Conservation (phyloP, 2,888 invertebrate genomes). For the Polylopha cassiicola region DNA sequence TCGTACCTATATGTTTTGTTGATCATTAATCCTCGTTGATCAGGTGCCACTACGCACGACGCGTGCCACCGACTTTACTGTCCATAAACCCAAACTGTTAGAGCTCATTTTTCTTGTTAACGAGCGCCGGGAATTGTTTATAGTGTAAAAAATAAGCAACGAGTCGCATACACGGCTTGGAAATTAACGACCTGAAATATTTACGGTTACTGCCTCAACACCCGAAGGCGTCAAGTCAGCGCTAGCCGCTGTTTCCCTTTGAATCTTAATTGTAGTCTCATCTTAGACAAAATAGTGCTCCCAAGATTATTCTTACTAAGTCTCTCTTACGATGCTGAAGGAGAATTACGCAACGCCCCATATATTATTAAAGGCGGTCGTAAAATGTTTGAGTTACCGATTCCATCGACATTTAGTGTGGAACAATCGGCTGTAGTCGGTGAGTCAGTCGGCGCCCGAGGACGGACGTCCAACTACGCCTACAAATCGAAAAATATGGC, state of each 20-base stretch:
- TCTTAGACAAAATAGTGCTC: conserved; percentile 28
- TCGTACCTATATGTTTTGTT: conserved; percentile 1
- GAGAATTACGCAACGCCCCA: conserved; percentile 68
- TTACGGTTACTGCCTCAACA: conserved; percentile 48
- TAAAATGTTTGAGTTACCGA: conserved; percentile 73
- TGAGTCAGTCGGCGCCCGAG: conserved; percentile 67
- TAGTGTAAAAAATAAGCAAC: conserved; percentile 64
- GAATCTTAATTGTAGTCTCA: conserved; percentile 14
- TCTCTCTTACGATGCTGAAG: conserved; percentile 50
- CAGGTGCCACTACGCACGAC: conserved; percentile 48
- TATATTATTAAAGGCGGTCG: conserved; percentile 65
- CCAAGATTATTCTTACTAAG: conserved; percentile 48
- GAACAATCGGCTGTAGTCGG: conserved; percentile 63
- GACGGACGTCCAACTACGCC: conserved; percentile 58
- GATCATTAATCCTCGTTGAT: conserved; percentile 40
- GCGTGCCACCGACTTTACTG: conserved; percentile 70
- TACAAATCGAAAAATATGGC: conserved; percentile 53
- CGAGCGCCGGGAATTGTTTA: conserved; percentile 68
- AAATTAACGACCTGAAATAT: conserved; percentile 60
- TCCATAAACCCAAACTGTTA: conserved; percentile 70
- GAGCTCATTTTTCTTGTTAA: conserved; percentile 77
- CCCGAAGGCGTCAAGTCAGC: conserved; percentile 2
- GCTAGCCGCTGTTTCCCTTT: neutral
- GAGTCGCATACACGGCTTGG: conserved; percentile 47
- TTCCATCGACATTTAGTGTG: conserved; percentile 67